Conservation (phyloP, 2,888 invertebrate genomes). For the Pterobdella sp. region DNA sequence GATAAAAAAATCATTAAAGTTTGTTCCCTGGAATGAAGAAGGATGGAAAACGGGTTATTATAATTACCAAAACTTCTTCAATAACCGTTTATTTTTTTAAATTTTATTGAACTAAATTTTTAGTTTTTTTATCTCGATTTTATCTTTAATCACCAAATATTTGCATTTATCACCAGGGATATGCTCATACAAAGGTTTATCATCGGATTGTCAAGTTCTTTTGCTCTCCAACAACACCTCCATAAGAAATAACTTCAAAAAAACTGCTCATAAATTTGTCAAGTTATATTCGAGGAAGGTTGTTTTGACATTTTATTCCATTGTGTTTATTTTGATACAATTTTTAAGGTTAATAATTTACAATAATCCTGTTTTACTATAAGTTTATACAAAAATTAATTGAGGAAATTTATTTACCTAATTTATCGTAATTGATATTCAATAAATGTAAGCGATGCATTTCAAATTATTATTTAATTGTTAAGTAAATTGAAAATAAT, state of each 20-base stretch:
- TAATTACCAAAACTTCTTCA: too few relatives aligned
- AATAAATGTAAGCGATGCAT: background rate
- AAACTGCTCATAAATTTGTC: constrained; percentile 47
- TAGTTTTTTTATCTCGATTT: too few relatives aligned
- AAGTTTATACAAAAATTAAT: background rate
- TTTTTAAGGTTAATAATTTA: background rate
- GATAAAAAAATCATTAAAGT: constrained; percentile 46
- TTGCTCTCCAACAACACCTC: constrained; percentile 52
- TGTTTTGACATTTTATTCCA: background rate
- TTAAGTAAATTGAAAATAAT: too few relatives aligned
- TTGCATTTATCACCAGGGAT: constrained; percentile 41
- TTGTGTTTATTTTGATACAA: constrained; percentile 4
- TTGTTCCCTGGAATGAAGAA: constrained; percentile 52
- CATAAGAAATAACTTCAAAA: constrained; percentile 47
- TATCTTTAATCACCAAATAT: background rate
- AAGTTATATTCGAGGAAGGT: constrained; percentile 51
- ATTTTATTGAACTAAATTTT: too few relatives aligned
- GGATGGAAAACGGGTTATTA: constrained; percentile 50
- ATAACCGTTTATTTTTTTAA: too few relatives aligned
- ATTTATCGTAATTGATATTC: background rate
- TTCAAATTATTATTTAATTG: background rate
- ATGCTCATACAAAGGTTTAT: constrained; percentile 50
- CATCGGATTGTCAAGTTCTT: constrained; percentile 50
- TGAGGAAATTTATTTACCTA: background rate
- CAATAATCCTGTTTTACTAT: background rate